Evolutionary conservation across 2,797 vertebrate species (phyloP).

Genomic region (Xenops minutus): DNA sequence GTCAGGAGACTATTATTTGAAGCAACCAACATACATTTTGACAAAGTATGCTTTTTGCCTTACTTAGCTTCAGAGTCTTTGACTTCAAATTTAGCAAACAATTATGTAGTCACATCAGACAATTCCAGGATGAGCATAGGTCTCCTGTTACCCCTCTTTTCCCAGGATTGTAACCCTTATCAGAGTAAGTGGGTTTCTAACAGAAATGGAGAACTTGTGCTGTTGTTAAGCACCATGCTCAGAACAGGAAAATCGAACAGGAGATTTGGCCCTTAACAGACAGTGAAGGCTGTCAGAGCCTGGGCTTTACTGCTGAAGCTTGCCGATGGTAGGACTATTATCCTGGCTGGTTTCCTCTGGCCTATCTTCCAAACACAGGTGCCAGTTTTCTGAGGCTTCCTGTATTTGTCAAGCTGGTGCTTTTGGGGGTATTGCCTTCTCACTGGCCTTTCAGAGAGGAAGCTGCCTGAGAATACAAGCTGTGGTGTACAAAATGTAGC

Average conservation of each 20-base stretch:
- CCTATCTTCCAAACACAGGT: background rate
- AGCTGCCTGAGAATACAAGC: background rate
- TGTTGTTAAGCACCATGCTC: background rate
- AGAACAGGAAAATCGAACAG: background rate
- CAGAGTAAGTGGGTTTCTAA: background rate
- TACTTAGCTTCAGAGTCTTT: background rate
- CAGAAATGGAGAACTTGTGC: background rate
- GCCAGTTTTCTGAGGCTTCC: background rate
- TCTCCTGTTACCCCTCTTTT: background rate
- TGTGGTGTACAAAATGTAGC: background rate
- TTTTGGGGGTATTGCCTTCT: background rate
- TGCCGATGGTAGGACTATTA: background rate
- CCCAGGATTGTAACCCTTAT: background rate
- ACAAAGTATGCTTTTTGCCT: background rate
- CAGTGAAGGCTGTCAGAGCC: background rate
- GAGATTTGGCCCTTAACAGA: background rate
- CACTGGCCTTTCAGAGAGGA: background rate
- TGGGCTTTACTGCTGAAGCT: background rate
- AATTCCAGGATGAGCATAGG: background rate
- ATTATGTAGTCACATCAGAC: background rate
- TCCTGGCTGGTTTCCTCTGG: background rate
- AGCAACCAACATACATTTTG: background rate
- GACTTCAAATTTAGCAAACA: background rate
- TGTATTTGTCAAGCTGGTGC: background rate
- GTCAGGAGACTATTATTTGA: background rate